Percentiles rank a stretch among this genome's conserved stretches.
These are phyloP conservation scores for Petrocephalus microphthalmus DNA, from an alignment of 2,113 vertebrate genomes.

Conservation along the genomic window DNA sequence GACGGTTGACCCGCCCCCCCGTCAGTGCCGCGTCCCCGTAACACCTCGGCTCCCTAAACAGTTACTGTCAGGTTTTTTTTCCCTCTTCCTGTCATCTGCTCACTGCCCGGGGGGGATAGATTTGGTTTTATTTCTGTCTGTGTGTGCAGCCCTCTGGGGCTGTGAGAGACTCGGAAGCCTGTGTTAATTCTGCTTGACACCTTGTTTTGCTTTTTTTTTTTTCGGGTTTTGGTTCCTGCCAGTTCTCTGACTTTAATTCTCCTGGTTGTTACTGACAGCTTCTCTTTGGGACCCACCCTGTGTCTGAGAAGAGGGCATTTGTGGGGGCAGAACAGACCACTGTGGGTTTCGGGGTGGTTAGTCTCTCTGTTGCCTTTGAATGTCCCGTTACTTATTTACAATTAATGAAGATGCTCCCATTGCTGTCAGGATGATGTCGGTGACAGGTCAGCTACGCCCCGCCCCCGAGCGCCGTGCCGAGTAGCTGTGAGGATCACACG, in stretches of 20 bases:
- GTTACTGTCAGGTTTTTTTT: not conserved
- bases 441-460: not conserved
- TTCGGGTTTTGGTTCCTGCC: not conserved
- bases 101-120: not conserved
- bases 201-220: not conserved
- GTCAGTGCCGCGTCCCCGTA: not conserved
- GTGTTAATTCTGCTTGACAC: not conserved
- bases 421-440: not conserved
- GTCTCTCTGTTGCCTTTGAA: not conserved
- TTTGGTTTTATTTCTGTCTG: constrained; percentile 1
- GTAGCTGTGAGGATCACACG: not conserved
- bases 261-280: not conserved
- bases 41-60: not conserved
- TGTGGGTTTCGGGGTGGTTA: not conserved
- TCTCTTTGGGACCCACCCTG: not conserved
- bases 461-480: not conserved
- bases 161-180: not conserved
- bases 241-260: not conserved
- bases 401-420: not conserved
- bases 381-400: not conserved
- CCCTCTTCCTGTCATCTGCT: not conserved
- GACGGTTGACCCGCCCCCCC: not conserved
- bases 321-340: not conserved
- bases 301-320: not conserved
- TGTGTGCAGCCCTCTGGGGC: not conserved